Percentiles rank a stretch among this genome's conserved stretches.
phyloP scores from a whole-genome alignment of 1,140 invertebrate species.

The Nixonia krombeini region DNA sequence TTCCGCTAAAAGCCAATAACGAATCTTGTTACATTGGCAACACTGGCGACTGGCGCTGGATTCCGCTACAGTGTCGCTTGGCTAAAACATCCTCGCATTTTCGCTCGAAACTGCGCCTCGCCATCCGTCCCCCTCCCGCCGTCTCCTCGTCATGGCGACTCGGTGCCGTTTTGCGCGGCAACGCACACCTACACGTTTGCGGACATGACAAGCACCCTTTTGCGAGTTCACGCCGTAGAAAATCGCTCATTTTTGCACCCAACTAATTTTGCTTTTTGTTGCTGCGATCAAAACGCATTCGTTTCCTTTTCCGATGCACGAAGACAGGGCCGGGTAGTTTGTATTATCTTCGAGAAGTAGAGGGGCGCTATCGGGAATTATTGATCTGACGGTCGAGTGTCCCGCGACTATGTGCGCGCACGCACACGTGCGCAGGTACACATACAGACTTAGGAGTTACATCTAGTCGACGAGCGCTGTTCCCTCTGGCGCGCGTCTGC shows the following conservation, averaged over 20 bases:
- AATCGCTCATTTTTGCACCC: conserved; percentile 1
- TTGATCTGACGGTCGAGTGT: conserved; percentile 62
- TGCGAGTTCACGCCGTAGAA: conserved; percentile 4
- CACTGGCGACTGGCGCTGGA: conserved; percentile 4
- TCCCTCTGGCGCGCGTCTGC: conserved; percentile 65
- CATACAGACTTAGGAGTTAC: conserved; percentile 37
- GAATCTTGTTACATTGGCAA: conserved; percentile 7
- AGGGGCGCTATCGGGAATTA: conserved; percentile 59
- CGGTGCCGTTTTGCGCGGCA: conserved; percentile 26
- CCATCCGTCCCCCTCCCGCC: conserved; percentile 1
- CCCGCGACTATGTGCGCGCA: conserved; percentile 10
- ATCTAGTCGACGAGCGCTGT: conserved; percentile 58
- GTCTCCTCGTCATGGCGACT: conserved; percentile 4
- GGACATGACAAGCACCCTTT: not conserved
- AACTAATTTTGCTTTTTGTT: conserved; percentile 1
- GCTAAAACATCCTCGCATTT: conserved; percentile 33
- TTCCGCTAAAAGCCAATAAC: conserved; percentile 5
- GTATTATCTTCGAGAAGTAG: conserved; percentile 48
- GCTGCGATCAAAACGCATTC: conserved; percentile 13
- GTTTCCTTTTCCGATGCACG: conserved; percentile 4
- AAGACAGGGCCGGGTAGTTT: conserved; percentile 35
- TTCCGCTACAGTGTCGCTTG: conserved; percentile 6
- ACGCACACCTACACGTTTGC: conserved; percentile 34
- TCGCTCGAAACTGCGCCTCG: conserved; percentile 26
- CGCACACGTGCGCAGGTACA: conserved; percentile 20